These are phyloP conservation scores for Schrankia costaestrigalis DNA, from an alignment of 2,888 invertebrate genomes.

Conservation along the genomic window DNA sequence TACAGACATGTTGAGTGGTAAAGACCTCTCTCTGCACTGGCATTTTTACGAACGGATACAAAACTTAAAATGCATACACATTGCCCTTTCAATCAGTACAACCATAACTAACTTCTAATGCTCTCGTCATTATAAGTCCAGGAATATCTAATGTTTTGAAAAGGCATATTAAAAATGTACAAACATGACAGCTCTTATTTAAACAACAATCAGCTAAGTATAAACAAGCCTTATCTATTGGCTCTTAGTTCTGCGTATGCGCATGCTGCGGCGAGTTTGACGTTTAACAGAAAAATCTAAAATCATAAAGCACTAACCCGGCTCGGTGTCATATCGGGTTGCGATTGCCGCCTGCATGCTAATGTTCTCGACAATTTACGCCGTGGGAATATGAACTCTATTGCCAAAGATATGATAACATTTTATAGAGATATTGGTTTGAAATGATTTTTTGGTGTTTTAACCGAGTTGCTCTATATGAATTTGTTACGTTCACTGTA, in stretches of 20 bases:
- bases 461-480: constrained; percentile 1
- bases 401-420: not conserved
- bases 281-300: constrained; percentile 77
- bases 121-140: too few relatives aligned
- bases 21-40: too few relatives aligned
- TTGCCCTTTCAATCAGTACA: too few relatives aligned
- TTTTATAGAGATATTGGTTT: constrained; percentile 4
- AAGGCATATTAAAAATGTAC: too few relatives aligned
- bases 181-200: not conserved
- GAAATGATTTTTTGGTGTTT: not conserved
- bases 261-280: constrained; percentile 71
- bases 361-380: constrained; percentile 38
- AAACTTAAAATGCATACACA: too few relatives aligned
- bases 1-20: too few relatives aligned
- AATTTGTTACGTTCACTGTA: not conserved
- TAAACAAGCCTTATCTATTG: constrained; percentile 18
- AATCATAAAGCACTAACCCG: constrained; percentile 71
- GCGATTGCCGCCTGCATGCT: constrained; percentile 71
- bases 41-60: too few relatives aligned
- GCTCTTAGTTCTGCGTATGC: constrained; percentile 18
- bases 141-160: too few relatives aligned
- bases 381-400: constrained; percentile 11
- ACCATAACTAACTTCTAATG: too few relatives aligned
- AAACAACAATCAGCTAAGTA: not conserved
- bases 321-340: constrained; percentile 72